A percentile compares a stretch with the other conserved stretches of the same genome.
Conservation (phyloP, 2,888 invertebrate species). For the Augochlorella aurata region DNA sequence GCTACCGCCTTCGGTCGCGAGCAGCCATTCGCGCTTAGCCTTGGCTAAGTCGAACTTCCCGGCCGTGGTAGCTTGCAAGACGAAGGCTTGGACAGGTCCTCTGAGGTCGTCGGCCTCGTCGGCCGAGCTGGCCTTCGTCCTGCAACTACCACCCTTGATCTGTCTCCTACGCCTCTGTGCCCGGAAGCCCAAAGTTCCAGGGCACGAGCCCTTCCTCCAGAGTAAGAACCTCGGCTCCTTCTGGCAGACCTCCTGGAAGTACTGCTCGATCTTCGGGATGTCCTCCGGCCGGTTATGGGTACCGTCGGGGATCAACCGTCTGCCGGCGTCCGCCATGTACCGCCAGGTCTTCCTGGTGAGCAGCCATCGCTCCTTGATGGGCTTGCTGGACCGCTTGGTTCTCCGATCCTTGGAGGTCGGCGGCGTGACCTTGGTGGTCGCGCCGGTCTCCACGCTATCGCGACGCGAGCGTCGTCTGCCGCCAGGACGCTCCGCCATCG, state of each 20-base stretch:
- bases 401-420: conserved; percentile 84
- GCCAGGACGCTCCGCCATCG: conserved; percentile 79
- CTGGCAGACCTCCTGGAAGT: conserved; percentile 92
- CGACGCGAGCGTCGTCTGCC: conserved; percentile 77
- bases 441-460: conserved; percentile 76
- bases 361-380: conserved; percentile 91
- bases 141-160: conserved; percentile 87
- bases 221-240: conserved; percentile 90
- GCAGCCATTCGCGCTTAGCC: conserved; percentile 87
- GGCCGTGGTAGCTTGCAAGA: conserved; percentile 83
- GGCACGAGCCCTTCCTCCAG: conserved; percentile 93
- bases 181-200: conserved; percentile 85
- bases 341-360: conserved; percentile 94
- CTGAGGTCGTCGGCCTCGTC: conserved; percentile 85
- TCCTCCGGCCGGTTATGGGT: conserved; percentile 89
- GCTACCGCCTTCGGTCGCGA: conserved; percentile 74
- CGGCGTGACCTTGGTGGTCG: conserved; percentile 67
- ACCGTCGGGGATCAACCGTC: conserved; percentile 92
- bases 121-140: conserved; percentile 86
- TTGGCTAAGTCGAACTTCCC: conserved; percentile 88
- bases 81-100: conserved; percentile 71
- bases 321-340: conserved; percentile 95
- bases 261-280: conserved; percentile 90
- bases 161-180: conserved; percentile 83
- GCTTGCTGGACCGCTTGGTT: conserved; percentile 84